A percentile compares a stretch with the other conserved stretches of the same genome.
Evolutionary conservation across 2,797 vertebrate genomes (phyloP).

Genomic region (Macrochelys suwanniensis): DNA sequence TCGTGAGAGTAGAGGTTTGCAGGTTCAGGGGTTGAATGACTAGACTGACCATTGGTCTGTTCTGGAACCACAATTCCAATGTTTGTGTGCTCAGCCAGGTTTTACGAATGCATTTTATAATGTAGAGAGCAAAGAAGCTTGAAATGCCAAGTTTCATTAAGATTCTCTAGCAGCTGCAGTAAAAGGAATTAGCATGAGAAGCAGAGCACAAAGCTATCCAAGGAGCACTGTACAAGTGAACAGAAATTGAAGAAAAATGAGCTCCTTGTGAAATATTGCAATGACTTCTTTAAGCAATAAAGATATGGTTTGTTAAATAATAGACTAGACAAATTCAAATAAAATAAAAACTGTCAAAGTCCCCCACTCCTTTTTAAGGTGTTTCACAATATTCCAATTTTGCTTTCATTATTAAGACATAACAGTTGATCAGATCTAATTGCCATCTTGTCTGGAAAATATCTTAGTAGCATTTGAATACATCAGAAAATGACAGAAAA

Average conservation of each 20-base stretch:
- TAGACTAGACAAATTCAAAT: conserved; percentile 65
- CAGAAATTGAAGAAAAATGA: conserved; percentile 65
- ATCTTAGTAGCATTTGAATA: conserved; percentile 68
- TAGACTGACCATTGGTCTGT: background rate
- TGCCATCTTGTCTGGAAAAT: conserved; percentile 69
- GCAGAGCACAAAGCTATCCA: conserved; percentile 56
- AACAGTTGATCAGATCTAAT: conserved; percentile 74
- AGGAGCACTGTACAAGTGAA: conserved; percentile 34
- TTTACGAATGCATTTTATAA: background rate
- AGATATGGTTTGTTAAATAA: conserved; percentile 72
- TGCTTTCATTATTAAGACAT: conserved; percentile 73
- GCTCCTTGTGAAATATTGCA: conserved; percentile 63
- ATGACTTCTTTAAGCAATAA: conserved; percentile 74
- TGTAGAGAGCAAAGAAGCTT: background rate
- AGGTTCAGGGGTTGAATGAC: background rate
- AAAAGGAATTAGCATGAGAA: conserved; percentile 67
- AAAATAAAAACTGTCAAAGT: conserved; percentile 68
- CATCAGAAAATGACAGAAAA: conserved; percentile 63
- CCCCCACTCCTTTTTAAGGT: conserved; percentile 57
- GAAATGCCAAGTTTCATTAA: conserved; percentile 54
- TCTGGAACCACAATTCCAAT: background rate
- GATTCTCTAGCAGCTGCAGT: conserved; percentile 37
- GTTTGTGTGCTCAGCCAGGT: background rate
- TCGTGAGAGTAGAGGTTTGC: background rate
- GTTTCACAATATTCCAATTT: conserved; percentile 67